Evolutionary conservation across 2,797 vertebrate species (phyloP).

Genomic region (Ibycter americanus): DNA sequence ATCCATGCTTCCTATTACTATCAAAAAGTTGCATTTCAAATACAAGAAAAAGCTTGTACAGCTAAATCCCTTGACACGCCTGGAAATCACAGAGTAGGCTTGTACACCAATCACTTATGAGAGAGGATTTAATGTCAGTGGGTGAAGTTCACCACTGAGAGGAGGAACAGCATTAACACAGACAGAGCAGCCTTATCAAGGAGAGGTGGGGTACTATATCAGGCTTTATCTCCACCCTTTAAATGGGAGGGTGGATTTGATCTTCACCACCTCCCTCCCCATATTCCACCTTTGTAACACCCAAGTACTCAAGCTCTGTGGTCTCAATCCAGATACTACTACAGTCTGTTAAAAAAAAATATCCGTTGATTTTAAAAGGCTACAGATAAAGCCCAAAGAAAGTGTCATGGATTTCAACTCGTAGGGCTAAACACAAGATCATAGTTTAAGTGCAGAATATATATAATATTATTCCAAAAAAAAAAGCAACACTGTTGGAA

Average conservation of each 20-base stretch:
- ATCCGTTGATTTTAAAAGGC: background rate
- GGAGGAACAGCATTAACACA: constrained; percentile 34
- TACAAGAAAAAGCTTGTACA: constrained; percentile 41
- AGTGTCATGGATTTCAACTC: background rate
- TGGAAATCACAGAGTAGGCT: constrained; percentile 47
- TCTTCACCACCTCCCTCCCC: background rate
- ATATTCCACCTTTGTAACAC: background rate
- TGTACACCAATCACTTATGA: constrained; percentile 24
- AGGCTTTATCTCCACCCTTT: constrained; percentile 43
- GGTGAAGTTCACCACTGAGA: background rate
- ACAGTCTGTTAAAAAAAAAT: background rate
- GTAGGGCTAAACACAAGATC: background rate
- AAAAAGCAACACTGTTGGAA: background rate
- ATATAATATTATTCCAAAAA: background rate
- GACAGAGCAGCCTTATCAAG: constrained; percentile 32
- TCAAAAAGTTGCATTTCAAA: constrained; percentile 58
- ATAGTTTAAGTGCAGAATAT: constrained; percentile 14
- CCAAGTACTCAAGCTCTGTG: background rate
- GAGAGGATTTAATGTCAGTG: constrained; percentile 63
- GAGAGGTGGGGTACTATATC: background rate
- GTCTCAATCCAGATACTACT: background rate
- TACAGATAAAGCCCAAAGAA: background rate
- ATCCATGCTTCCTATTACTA: constrained; percentile 26
- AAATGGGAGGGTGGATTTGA: constrained; percentile 28
- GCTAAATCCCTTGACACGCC: constrained; percentile 52